Base-by-base conservation (phyloP, 2,113 vertebrate species). In the Chloropsis hardwickii region DNA sequence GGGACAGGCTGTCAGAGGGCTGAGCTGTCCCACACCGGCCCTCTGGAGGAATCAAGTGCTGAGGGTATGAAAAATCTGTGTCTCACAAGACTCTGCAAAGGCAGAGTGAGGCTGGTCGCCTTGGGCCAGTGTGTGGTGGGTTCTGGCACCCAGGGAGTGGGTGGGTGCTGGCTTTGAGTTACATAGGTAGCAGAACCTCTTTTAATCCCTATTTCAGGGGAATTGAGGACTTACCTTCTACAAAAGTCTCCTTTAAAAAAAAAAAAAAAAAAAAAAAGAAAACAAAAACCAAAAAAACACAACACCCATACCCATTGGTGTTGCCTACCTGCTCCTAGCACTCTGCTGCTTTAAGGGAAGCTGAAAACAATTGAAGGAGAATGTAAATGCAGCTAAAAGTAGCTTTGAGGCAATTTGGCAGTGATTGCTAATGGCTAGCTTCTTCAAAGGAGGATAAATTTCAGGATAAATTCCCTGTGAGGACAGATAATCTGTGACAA, bases 1-100 rank as follows among this genome's bases (percentile, higher is more conserved):
- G 85, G 86, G 87, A 91, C 78, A 69, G 81, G 45, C 93, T 94
- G 93, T 94, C 87, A 90, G 31, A 54, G 48, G 78, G 50, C 66
- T 90, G 87, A 86, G 93, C 85, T 1, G 2, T 76, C 89, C 40
- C 73, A 40, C 6, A 0, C 10, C 3, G 4, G 64, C 39, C n/a
- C 51, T 60, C 33, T 1, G 10, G 13, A 29, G 72, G 9, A 77
- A 33, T 47, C 3, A 0, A 40, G 54, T 2, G 1, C 81, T 17
- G 33, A 44, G 47, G 12, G 33, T 2, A 45, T 40, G 60, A 37
- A 71, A 60, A 84, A 40, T 31, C 29, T 37, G 29, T 1, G 0
- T 37, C 80, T 76, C 22, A 56, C 62, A 73, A 40, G 27, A 16
- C 10, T 54, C 72, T 19, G 6, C 13, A 54, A 44, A 80, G 37